phyloP scores from a whole-genome alignment of 2,113 vertebrate genomes.

The Ophiodon elongatus region DNA sequence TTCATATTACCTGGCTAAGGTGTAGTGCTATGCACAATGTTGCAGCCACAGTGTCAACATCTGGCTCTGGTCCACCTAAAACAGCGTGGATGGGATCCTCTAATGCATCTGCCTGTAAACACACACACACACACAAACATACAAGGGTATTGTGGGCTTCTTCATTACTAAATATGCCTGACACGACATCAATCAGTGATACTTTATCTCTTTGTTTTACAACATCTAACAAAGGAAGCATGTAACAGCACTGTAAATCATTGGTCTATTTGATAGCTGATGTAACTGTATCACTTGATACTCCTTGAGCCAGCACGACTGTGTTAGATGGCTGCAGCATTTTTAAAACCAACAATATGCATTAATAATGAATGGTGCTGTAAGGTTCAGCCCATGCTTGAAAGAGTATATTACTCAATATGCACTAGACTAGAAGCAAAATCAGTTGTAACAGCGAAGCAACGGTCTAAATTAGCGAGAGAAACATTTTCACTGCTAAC shows the following conservation, averaged over 20 bases:
- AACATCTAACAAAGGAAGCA: conserved; percentile 7
- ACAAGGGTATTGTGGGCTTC: not conserved
- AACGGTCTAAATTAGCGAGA: conserved; percentile 2
- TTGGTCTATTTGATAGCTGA: conserved; percentile 37
- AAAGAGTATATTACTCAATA: conserved; percentile 12
- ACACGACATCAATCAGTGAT: conserved; percentile 1
- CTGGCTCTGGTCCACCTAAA: conserved; percentile 89
- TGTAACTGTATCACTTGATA: conserved; percentile 24
- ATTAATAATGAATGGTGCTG: conserved; percentile 66
- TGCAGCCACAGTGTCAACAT: conserved; percentile 92
- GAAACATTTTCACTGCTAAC: conserved; percentile 7
- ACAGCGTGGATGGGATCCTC: conserved; percentile 87
- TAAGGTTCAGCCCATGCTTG: conserved; percentile 20
- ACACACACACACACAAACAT: conserved; percentile 40
- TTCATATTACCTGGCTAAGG: conserved; percentile 88
- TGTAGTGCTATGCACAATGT: conserved; percentile 91
- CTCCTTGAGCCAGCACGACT: conserved; percentile 18
- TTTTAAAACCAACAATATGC: conserved; percentile 52
- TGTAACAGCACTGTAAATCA: not conserved
- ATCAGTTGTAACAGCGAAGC: not conserved
- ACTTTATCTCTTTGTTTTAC: conserved; percentile 17
- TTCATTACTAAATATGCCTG: not conserved
- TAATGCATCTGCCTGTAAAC: conserved; percentile 85
- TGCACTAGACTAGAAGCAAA: not conserved
- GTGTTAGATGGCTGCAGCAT: conserved; percentile 60